Evolutionary conservation across 2,888 invertebrate genomes (phyloP).

Genomic region (Formica aserva): DNA sequence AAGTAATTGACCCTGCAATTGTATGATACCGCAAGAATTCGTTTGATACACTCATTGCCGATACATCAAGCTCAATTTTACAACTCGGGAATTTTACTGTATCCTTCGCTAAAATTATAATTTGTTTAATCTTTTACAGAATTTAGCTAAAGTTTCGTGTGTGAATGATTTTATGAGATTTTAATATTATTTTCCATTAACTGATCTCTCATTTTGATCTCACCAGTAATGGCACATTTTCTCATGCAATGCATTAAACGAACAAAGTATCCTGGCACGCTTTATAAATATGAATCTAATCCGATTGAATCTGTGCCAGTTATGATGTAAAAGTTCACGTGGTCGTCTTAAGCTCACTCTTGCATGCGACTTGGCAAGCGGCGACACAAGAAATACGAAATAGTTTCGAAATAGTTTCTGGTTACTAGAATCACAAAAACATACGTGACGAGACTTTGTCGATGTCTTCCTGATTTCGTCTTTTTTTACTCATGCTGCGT

Average conservation of each 20-base stretch:
- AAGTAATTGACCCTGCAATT: neutral
- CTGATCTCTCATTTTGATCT: neutral
- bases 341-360: conserved; percentile 52
- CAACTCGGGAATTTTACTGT: neutral
- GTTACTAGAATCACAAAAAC: conserved; percentile 81
- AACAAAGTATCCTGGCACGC: conserved; percentile 8
- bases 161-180: neutral
- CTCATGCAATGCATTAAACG: conserved; percentile 20
- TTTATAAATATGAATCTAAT: conserved; percentile 66
- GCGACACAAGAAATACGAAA: conserved; percentile 60
- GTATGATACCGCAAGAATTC: neutral
- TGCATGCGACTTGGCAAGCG: conserved; percentile 65
- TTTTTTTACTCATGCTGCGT: conserved; percentile 37
- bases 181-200: neutral
- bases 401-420: conserved; percentile 78
- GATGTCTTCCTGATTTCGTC: conserved; percentile 70
- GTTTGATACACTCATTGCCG: neutral
- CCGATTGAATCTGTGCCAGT: conserved; percentile 69
- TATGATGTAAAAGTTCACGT: conserved; percentile 68
- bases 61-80: neutral
- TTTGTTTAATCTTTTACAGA: neutral
- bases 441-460: conserved; percentile 77
- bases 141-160: neutral
- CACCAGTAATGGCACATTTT: neutral
- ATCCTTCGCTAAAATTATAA: neutral